Base-by-base conservation (phyloP, 2,113 vertebrate genomes). In the Balaeniceps rex region DNA sequence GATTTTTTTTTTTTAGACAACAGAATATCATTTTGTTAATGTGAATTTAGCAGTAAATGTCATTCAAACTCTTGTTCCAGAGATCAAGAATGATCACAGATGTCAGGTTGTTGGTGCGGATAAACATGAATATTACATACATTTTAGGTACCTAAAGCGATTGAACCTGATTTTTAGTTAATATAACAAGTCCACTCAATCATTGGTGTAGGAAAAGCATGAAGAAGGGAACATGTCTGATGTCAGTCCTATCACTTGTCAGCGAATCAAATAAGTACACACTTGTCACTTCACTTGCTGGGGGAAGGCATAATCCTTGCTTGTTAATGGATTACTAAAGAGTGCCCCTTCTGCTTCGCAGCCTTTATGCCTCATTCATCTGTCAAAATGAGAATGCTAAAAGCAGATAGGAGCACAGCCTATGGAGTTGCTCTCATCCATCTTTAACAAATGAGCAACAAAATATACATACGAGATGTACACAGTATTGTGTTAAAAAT, bases 251-350 rank as follows among this genome's bases (percentile, higher is more conserved):
- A 40, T 74, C 72, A 90, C 46, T 85, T 94, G 36, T 81, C 85
- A 47, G 25, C 8, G 14, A 82, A 65, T 95, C 68, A 92, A 94
- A 58, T 89, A 94, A 96, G 63, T 60, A 44, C 29, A 57, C 17
- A 71, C 36, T 95, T 88, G 68, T 93, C 66, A 87, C 84, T 95
- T 78, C 82, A 40, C 54, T 96, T 96, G 47, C 74, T 93, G 65
- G 58, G 47, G 60, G 83, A 96, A 84, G 65, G 36, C 52, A 75
- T 85, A 89, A 93, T 88, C 94, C 46, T 47, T 96, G 54, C 46
- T 81, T 81, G 57, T 83, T 96, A 94, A 86, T 86, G 68, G 40
- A 44, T 88, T 83, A 58, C 23, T 83, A 49, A 42, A 49, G 34
- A 65, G 26, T 40, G 21, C 71, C 66, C 71, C 57, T 96, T 64